Conservation (phyloP, 2,888 invertebrate species). For the Campaea margaritaria region DNA sequence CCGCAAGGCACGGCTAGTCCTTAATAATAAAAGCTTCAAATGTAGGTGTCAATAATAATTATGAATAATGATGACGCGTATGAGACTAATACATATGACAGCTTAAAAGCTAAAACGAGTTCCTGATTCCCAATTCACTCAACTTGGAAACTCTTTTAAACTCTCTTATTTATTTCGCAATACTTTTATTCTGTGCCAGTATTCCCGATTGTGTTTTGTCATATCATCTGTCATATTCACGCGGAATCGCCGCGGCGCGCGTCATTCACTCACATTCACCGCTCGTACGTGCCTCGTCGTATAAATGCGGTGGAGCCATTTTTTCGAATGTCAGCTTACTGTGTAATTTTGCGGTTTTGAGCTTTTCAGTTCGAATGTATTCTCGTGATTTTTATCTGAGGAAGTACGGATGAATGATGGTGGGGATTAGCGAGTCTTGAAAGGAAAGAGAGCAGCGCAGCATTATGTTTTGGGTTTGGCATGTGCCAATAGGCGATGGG, state of each 20-base stretch:
- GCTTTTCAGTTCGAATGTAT: background rate
- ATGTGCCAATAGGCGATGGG: too few relatives aligned
- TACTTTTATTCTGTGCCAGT: background rate
- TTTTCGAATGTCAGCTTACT: constrained; percentile 11
- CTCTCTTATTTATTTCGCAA: background rate
- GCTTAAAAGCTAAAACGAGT: too few relatives aligned
- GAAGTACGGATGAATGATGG: background rate
- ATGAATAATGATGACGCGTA: too few relatives aligned
- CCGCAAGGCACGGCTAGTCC: too few relatives aligned
- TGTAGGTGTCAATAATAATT: too few relatives aligned
- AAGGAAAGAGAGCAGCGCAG: too few relatives aligned
- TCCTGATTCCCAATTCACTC: background rate
- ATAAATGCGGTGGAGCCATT: constrained; percentile 1
- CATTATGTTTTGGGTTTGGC: too few relatives aligned
- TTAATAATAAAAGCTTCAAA: too few relatives aligned
- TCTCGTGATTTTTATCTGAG: background rate
- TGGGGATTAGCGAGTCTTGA: too few relatives aligned
- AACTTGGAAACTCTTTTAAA: background rate
- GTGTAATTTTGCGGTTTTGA: background rate
- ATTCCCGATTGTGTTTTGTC: constrained; percentile 16
- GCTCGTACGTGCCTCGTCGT: constrained; percentile 15
- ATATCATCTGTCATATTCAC: constrained; percentile 25
- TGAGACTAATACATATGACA: too few relatives aligned
- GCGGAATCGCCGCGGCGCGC: constrained; percentile 19
- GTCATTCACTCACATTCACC: constrained; percentile 11